Evolutionary conservation across 2,888 invertebrate genomes (phyloP), one percentile per base, ranked within the genome.

Genomic region (Parelbella ahira): DNA sequence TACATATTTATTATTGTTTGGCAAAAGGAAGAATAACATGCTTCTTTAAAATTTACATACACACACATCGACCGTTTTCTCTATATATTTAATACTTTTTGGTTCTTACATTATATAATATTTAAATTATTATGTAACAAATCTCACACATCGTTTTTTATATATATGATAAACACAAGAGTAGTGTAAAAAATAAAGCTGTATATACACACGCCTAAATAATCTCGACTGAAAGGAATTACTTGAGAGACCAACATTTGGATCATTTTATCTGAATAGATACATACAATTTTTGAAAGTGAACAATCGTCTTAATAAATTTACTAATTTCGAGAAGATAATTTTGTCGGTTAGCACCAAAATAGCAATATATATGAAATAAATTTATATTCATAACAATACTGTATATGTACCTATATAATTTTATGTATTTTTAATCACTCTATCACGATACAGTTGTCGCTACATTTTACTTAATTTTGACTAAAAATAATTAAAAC

Each of bases 1-100:
- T 83, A 73, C 63, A 68, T 70, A 75, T 51, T 65, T 60, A 63
- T 60, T 74, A 78, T 74, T 58, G 81, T 86, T 84, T 86, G 84
- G 84, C 84, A 86, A 83, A 81, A 80, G 64, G 80, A 81, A 78
- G 79, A 72, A 62, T 67, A 69, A 71, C 64, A 72, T 69, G 69
- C 63, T 68, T 64, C 58, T 55, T 32, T 32, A 12, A 32, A n/a
- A n/a, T n/a, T n/a, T n/a, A 60, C 55, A 63, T 68, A 73, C 65
- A 65, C 61, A 56, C 67, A 63, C 60, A 57, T 55, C 53, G 39
- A 43, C 51, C 61, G 58, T 61, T 48, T 53, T n/a, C n/a, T 50
- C 60, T 61, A 63, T 41, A 55, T 58, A 63, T 61, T 69, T 81
- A 84, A 86, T 83, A 84, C 83, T 84, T 84, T 86, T 86, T 83